Evolutionary conservation across 2,888 invertebrate species (phyloP).

Genomic region (Macrosiphum euphorbiae): DNA sequence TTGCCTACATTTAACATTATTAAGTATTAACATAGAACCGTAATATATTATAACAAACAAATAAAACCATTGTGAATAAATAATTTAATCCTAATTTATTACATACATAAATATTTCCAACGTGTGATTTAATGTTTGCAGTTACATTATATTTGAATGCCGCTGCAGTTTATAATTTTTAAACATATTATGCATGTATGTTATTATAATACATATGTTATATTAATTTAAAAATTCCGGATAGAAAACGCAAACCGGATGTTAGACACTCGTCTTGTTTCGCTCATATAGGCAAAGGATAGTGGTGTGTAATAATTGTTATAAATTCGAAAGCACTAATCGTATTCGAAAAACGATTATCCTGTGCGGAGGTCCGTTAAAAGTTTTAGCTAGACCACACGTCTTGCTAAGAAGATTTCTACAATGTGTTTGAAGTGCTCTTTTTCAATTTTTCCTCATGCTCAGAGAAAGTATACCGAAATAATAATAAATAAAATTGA

Average conservation of each 20-base stretch:
- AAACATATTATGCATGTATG: not conserved
- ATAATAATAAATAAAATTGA: not conserved
- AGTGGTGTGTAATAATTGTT: not conserved
- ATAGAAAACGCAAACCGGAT: not conserved
- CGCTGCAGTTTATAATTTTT: not conserved
- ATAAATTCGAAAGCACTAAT: constrained; percentile 3
- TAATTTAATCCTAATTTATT: not conserved
- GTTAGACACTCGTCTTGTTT: not conserved
- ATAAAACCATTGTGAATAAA: not conserved
- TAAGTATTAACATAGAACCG: not conserved
- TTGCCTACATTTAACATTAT: not conserved
- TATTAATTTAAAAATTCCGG: not conserved
- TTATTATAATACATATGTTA: not conserved
- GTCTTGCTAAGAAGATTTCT: not conserved
- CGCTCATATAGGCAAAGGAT: not conserved
- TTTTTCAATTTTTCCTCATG: not conserved
- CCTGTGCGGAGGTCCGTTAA: not conserved
- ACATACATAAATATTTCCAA: not conserved
- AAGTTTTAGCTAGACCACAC: not conserved
- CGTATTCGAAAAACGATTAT: not conserved
- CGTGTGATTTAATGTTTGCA: not conserved
- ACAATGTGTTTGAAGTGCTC: not conserved
- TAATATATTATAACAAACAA: not conserved
- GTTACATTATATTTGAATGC: not conserved
- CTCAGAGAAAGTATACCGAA: not conserved